phyloP scores from a whole-genome alignment of 1,140 invertebrate genomes.

The Bombyx mandarina region DNA sequence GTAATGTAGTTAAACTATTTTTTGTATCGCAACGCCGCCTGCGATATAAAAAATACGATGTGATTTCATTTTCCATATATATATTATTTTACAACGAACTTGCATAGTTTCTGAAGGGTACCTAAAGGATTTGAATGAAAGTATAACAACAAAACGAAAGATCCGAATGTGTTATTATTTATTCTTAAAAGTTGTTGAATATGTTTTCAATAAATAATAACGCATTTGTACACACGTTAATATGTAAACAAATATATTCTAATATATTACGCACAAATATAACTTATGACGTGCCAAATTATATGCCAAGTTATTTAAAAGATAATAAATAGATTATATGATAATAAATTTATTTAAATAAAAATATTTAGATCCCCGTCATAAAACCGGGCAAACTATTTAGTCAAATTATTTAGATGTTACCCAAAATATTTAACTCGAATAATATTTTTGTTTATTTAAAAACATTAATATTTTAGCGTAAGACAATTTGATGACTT shows the following conservation, averaged over 20 bases:
- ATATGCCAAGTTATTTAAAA: conserved; percentile 24
- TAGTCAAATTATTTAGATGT: conserved; percentile 9
- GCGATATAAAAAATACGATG: not conserved
- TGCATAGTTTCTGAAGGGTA: not conserved
- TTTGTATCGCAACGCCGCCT: not conserved
- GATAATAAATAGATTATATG: conserved; percentile 6
- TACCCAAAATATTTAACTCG: conserved; percentile 4
- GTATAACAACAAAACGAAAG: not conserved
- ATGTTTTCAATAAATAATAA: not conserved
- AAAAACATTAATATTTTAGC: conserved; percentile 15
- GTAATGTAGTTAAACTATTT: not conserved
- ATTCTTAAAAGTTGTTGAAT: not conserved
- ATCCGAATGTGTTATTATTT: not conserved
- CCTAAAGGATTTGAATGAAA: too few relatives aligned
- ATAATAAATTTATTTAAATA: conserved; percentile 7
- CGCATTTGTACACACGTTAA: not conserved
- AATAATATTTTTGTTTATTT: conserved; percentile 24
- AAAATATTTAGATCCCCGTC: conserved; percentile 9
- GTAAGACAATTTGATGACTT: conserved; percentile 36
- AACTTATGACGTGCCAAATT: conserved; percentile 13
- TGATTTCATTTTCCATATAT: too few relatives aligned
- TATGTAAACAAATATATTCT: conserved; percentile 17
- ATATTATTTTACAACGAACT: not conserved
- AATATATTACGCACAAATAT: conserved; percentile 31
- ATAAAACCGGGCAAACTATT: conserved; percentile 6